phyloP scores from a whole-genome alignment of 1,140 invertebrate species.

The Pantala flavescens region DNA sequence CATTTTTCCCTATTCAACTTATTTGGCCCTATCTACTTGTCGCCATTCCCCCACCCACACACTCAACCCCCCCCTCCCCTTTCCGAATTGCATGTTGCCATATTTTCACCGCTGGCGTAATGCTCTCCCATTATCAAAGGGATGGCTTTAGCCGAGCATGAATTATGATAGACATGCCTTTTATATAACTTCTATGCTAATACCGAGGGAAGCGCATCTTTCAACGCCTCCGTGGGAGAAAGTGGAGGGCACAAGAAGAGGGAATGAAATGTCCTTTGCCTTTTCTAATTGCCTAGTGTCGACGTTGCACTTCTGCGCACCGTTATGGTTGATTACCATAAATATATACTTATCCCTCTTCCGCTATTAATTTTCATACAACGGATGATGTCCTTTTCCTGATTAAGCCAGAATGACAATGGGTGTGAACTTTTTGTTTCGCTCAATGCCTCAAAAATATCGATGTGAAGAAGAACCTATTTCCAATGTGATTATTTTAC shows the following conservation, averaged over 20 bases:
- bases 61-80: neutral
- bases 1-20: neutral
- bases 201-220: neutral
- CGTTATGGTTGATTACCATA: too few relatives aligned
- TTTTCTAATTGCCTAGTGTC: too few relatives aligned
- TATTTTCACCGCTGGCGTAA: neutral
- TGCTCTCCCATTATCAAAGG: neutral
- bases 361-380: too few relatives aligned
- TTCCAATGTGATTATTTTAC: too few relatives aligned
- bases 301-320: too few relatives aligned
- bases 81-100: slow-evolving; percentile 2
- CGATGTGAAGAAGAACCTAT: too few relatives aligned
- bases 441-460: too few relatives aligned
- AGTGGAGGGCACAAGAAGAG: neutral
- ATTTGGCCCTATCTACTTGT: neutral
- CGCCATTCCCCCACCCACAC: neutral
- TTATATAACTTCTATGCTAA: neutral
- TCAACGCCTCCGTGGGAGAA: neutral
- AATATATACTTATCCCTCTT: too few relatives aligned
- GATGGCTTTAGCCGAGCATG: slow-evolving; percentile 3
- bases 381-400: too few relatives aligned
- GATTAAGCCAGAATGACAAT: too few relatives aligned
- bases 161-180: slow-evolving; percentile 7
- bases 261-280: neutral
- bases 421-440: too few relatives aligned